Base-by-base conservation (phyloP, 2,113 vertebrate species). In the Cheilinus undulatus region DNA sequence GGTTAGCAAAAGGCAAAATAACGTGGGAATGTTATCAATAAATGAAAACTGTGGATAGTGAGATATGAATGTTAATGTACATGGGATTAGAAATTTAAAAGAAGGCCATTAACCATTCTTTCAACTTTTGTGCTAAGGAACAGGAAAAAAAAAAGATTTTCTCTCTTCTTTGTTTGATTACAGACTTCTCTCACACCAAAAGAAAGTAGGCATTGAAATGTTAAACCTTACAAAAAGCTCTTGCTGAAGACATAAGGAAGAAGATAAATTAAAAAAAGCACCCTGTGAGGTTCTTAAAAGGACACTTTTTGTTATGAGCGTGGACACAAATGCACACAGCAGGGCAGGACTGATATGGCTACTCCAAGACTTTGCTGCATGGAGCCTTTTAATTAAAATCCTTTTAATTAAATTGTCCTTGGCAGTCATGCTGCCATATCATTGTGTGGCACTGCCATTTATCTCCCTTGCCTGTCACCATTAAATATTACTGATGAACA, bases 371-470 rank as follows among this genome's bases (percentile, higher is more conserved):
- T 67, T 51, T 75, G 45, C 80, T 76, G 53, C 84, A 61, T 67
- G 69, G 63, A 82, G 78, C 69, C 61, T 78, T 91, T 86, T 89
- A 88, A 91, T 89, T 81, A 88, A 89, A 87, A 86, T 62, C 20
- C 20, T 76, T 83, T 87, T 87, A 85, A 88, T 85, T 80, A 83
- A 85, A 78, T 82, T 81, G 82, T 85, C 36, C 73, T 84, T 78
- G 76, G 73, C 72, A 73, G 79, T 80, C 83, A 77, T 67, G 71
- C 87, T 83, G 76, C 52, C 63, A 75, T 81, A 75, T 86, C 75
- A 82, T 74, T 86, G 61, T 76, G 74, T 76, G 45, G 32, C 52
- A 61, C 79, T 75, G 76, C 70, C 72, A 69, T 70, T 75, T 78
- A 58, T 82, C 82, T 82, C 78, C 49, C 45, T 69, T 83, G 61